phyloP scores from a whole-genome alignment of 2,113 vertebrate species.

The Macrotus californicus region DNA sequence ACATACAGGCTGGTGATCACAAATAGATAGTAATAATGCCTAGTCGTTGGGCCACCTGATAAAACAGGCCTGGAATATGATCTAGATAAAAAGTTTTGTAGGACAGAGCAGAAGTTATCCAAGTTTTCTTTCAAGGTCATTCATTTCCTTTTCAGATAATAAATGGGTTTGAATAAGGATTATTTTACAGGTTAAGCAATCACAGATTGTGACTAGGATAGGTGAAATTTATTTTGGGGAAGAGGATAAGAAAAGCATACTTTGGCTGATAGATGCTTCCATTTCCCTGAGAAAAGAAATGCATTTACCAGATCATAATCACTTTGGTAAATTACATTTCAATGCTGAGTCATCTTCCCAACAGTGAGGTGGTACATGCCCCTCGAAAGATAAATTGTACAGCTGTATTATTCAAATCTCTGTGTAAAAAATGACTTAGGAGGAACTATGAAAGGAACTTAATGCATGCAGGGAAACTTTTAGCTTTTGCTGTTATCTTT shows the following conservation, averaged over 20 bases:
- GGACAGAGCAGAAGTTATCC: background rate
- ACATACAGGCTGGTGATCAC: background rate
- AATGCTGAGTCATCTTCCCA: background rate
- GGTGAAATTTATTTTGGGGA: slow-evolving; percentile 31
- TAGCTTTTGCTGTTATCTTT: background rate
- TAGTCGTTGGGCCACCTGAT: background rate
- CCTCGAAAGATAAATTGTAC: slow-evolving; percentile 18
- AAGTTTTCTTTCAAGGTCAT: background rate
- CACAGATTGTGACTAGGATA: background rate
- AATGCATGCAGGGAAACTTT: background rate
- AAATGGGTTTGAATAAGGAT: background rate
- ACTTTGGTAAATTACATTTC: slow-evolving; percentile 8
- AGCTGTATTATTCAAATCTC: background rate
- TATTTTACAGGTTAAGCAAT: slow-evolving; percentile 8
- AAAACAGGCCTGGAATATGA: background rate
- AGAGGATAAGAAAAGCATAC: background rate
- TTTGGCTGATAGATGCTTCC: slow-evolving; percentile 13
- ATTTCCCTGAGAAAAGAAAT: slow-evolving; percentile 39
- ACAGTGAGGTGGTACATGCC: accelerated
- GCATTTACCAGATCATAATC: slow-evolving; percentile 6
- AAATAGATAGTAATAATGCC: background rate
- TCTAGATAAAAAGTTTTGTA: background rate
- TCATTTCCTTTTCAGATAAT: background rate
- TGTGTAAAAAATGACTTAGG: background rate
- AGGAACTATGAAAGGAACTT: background rate